Base-by-base conservation (phyloP, 2,888 invertebrate species). In the Acanthosepion lycidas region DNA sequence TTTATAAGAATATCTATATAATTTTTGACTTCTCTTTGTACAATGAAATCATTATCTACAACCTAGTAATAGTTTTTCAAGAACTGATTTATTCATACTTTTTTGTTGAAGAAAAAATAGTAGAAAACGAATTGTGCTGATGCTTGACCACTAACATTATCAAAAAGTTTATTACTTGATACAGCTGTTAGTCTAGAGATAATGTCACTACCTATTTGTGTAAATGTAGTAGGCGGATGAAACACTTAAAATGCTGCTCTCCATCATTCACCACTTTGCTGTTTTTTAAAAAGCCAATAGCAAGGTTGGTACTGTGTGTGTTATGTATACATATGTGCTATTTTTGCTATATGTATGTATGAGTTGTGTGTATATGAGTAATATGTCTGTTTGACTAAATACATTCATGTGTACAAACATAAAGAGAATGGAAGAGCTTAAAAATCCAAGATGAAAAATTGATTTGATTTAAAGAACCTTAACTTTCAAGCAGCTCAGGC, bases 161-260 rank as follows among this genome's bases (percentile, higher is more conserved):
- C 78, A n/a, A 33, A 78, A 78, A 78, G 78, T 33, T n/a, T n/a
- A 78, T 78, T 78, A 78, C n/a, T 78, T 78, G 78, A n/a, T n/a
- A 78, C 78, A 78, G n/a, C 78, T 78, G 78, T 78, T 78, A 33
- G n/a, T 78, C n/a, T 78, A n/a, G n/a, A n/a, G n/a, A 78, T 78
- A 78, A n/a, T n/a, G 15, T 78, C 78, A 78, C 78, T 78, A 33
- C 15, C 33, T 78, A 78, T n/a, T 78, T 78, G 78, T 78, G 15
- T 33, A 78, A 78, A 23, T 78, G n/a, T 9, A 33, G n/a, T n/a
- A 78, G 78, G n/a, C n/a, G 78, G 78, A 78, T 78, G n/a, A 78
- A 78, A 78, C 78, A 78, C 78, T 78, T 33, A n/a, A 78, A 78
- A n/a, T 78, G 9, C 1, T 78, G n/a, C 78, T 78, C 78, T 78